Conservation (phyloP, 2,113 vertebrate genomes). For the Donacobius atricapilla region DNA sequence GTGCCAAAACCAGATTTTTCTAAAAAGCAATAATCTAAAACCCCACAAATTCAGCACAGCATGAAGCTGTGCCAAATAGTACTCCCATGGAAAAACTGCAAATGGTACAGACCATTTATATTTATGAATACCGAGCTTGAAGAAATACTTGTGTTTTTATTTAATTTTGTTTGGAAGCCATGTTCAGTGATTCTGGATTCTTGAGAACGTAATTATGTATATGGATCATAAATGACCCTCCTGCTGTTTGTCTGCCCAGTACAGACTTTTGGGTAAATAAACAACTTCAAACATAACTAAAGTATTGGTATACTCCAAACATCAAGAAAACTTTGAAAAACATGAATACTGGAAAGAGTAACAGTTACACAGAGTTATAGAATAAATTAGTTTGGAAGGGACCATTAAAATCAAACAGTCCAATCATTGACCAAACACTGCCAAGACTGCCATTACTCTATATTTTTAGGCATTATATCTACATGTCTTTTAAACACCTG, state of each 20-base stretch:
- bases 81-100: conserved; percentile 5
- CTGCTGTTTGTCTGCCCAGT: not conserved
- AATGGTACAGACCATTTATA: not conserved
- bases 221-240: not conserved
- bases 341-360: not conserved
- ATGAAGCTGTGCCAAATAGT: not conserved
- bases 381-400: not conserved
- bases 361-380: not conserved
- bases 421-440: not conserved
- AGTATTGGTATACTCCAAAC: not conserved
- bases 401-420: not conserved
- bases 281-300: not conserved
- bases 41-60: not conserved
- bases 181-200: conserved; percentile 1
- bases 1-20: conserved; percentile 38
- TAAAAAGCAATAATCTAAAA: conserved; percentile 21
- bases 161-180: not conserved
- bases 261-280: conserved; percentile 1
- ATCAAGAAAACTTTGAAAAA: not conserved
- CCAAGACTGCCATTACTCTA: not conserved
- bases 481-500: not conserved
- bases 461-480: not conserved
- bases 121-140: conserved; percentile 7
- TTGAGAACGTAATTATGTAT: not conserved
- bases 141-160: not conserved